Conservation (phyloP, 2,888 invertebrate species). For the Himalopsyche japonica region DNA sequence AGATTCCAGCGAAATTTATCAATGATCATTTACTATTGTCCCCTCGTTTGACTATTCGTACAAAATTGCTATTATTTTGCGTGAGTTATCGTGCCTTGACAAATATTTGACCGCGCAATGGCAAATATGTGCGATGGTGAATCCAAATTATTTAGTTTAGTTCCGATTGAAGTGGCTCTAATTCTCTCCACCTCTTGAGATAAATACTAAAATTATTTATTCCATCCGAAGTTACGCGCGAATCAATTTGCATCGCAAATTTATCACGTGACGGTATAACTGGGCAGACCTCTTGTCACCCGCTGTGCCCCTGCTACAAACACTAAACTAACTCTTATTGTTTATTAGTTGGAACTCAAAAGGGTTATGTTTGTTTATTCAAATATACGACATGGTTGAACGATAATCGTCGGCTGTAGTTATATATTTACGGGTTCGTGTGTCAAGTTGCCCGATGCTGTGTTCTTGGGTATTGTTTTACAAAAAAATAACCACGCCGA, state of each 20-base stretch:
- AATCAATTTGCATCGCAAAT: constrained; percentile 41
- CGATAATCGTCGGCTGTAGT: constrained; percentile 28
- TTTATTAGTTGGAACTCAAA: constrained; percentile 36
- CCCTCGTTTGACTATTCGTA: no score
- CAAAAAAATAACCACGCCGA: not conserved
- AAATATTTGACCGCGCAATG: no score
- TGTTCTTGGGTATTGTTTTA: not conserved
- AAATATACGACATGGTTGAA: constrained; percentile 31
- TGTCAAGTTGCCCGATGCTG: not conserved
- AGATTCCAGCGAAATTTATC: no score
- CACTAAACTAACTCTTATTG: constrained; percentile 33
- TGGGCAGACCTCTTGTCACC: constrained; percentile 28
- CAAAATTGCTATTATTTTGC: no score
- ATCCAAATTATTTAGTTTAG: not conserved
- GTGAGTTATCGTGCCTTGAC: no score
- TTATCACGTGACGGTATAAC: constrained; percentile 33
- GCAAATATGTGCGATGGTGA: no score
- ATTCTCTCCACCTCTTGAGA: not conserved
- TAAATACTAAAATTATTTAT: constrained; percentile 7
- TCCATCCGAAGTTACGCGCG: constrained; percentile 18
- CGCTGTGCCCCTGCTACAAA: constrained; percentile 26
- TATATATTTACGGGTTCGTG: not conserved
- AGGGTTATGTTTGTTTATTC: constrained; percentile 38
- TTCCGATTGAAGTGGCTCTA: not conserved
- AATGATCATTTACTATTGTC: no score